Evolutionary conservation across 2,797 vertebrate genomes (phyloP), one percentile per base, ranked within the genome.

Genomic region (Oreochromis mossambicus): DNA sequence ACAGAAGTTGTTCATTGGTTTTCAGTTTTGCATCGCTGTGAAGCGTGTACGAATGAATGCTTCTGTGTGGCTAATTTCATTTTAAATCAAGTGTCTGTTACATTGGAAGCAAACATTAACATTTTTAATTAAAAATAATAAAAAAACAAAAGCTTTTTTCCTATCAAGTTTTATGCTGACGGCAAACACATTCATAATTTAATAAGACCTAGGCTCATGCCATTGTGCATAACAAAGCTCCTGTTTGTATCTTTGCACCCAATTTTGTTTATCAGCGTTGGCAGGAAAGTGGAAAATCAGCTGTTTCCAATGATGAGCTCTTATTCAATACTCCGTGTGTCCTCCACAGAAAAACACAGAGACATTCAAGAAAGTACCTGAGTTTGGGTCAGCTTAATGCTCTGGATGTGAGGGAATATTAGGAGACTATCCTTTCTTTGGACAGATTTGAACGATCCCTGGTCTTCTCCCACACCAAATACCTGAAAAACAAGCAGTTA

Each of bases 401-500:
- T 98, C 78, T 98, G 97, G 90, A 99, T 97, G 84, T 97, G 97
- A 79, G 98, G 98, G 93, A 99, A 97, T 87, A 99, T 93, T 81
- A 98, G 96, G 88, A 96, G 92, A 73, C 96, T 92, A 26, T 97
- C 96, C 93, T 96, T 97, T 88, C 93, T 94, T 81, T 94, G 94
- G 92, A 96, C 94, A 56, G 96, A 97, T 92, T 97, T 96, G 86
- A 95, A 73, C 85, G 96, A 95, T 48, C 95, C 93, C 34, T 26
- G 91, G 54, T 95, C 94, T 86, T 95, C 93, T 84, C 98, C 98
- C 41, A 95, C 95, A 95, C 98, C 98, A 96, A 97, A 99, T 41
- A 99, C 96, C 98, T 99, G 82, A 81, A 83, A 81, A 75, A 80
- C n/a, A 81, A 84, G 52, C n/a, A 73, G 14, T 75, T 86, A 54